Conservation (phyloP, 2,888 invertebrate species). For the Pristionchus arcanus region DNA sequence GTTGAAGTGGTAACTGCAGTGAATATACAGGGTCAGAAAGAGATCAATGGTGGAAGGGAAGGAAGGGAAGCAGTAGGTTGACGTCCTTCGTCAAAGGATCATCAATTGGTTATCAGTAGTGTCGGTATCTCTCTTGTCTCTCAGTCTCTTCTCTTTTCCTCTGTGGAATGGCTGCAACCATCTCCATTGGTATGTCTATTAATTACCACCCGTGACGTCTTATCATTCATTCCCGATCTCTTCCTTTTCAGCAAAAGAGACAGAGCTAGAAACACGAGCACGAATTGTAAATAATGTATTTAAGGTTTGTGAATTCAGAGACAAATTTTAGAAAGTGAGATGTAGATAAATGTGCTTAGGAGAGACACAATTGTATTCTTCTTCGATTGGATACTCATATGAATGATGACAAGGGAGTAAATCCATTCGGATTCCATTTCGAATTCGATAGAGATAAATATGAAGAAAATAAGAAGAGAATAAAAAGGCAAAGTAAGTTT, state of each 20-base stretch:
- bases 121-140: conserved; percentile 24
- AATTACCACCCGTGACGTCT: neutral
- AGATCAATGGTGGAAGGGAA: neutral
- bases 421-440: conserved; percentile 55
- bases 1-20: neutral
- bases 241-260: conserved; percentile 59
- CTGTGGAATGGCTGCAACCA: conserved; percentile 43
- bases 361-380: conserved; percentile 52
- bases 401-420: conserved; percentile 44
- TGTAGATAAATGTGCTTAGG: conserved; percentile 1
- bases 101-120: conserved; percentile 12
- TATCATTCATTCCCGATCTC: conserved; percentile 17
- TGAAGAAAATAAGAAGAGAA: conserved; percentile 15
- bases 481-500: conserved; percentile 7
- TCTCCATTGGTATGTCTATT: conserved; percentile 41
- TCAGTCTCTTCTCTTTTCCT: neutral
- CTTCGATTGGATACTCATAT: conserved; percentile 52
- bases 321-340: neutral
- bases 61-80: neutral
- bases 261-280: conserved; percentile 65
- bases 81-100: neutral
- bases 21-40: neutral
- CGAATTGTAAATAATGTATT: conserved; percentile 67
- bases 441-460: conserved; percentile 51
- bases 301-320: conserved; percentile 57